These are phyloP conservation scores for Mimumesa dahlbomi DNA, from an alignment of 2,888 invertebrate genomes.

Conservation along the genomic window DNA sequence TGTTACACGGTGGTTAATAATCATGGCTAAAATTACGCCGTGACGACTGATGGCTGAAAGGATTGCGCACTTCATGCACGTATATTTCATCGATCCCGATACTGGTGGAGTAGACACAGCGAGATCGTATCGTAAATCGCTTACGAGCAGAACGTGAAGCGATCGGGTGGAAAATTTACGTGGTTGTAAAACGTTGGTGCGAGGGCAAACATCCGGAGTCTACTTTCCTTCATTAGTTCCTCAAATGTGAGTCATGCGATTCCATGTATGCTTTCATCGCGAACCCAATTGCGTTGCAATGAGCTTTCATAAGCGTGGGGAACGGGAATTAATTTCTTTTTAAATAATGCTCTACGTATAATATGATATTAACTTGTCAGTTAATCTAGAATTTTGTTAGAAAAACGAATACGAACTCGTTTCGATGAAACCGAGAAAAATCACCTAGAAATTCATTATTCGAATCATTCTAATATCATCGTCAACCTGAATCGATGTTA, in stretches of 20 bases:
- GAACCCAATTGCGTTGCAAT: no score
- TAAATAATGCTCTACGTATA: no score
- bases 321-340: no score
- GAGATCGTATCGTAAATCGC: conserved; percentile 60
- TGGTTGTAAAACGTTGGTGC: conserved; percentile 52
- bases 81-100: conserved; percentile 36
- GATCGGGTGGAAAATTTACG: conserved; percentile 55
- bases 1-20: no score
- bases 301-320: no score
- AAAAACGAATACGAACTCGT: not conserved
- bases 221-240: conserved; percentile 24
- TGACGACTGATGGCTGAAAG: no score
- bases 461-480: not conserved
- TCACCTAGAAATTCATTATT: not conserved
- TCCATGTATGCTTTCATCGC: no score
- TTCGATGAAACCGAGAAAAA: not conserved
- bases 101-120: conserved; percentile 26
- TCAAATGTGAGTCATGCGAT: conserved; percentile 19
- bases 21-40: no score
- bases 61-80: no score
- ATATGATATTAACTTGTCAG: no score
- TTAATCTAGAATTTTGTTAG: no score
- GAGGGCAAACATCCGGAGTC: conserved; percentile 44
- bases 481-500: not conserved
- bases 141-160: conserved; percentile 39